A percentile compares a stretch with the other conserved stretches of the same genome.
Conservation (phyloP, 2,113 vertebrate genomes). For the Leiothrix lutea region DNA sequence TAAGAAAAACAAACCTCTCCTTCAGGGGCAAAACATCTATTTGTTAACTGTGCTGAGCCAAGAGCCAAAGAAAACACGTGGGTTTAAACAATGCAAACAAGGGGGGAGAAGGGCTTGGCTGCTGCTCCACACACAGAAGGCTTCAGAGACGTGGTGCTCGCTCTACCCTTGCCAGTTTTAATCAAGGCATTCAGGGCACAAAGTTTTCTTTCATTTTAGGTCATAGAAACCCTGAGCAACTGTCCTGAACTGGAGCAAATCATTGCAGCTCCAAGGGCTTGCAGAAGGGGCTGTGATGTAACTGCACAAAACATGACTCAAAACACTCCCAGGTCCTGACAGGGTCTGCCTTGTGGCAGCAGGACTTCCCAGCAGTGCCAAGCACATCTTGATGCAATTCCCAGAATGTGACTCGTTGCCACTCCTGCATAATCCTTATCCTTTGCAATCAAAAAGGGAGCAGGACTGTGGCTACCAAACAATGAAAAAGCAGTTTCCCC, state of each 20-base stretch:
- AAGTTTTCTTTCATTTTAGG: neutral
- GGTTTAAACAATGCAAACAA: slow-evolving; percentile 39
- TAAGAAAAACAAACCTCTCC: slow-evolving; percentile 57
- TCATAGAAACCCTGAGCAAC: neutral
- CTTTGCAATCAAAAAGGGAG: neutral
- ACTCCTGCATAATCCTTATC: neutral
- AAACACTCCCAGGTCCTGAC: rapidly evolving
- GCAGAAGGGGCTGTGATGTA: neutral
- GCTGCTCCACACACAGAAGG: neutral
- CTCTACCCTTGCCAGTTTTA: neutral
- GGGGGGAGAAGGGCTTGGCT: neutral
- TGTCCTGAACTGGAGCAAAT: neutral
- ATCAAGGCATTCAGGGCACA: neutral
- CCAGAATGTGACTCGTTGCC: neutral
- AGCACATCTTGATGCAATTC: neutral
- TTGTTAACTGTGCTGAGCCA: slow-evolving; percentile 32
- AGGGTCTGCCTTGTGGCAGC: neutral
- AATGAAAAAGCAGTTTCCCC: neutral
- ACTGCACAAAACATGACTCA: neutral
- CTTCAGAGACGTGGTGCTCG: neutral
- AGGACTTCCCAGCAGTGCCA: neutral
- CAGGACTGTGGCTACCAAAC: neutral
- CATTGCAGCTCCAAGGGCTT: neutral
- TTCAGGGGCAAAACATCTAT: slow-evolving; percentile 56
- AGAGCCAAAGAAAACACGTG: slow-evolving; percentile 40